phyloP scores from a whole-genome alignment of 2,797 vertebrate genomes.

The Varecia variegata region DNA sequence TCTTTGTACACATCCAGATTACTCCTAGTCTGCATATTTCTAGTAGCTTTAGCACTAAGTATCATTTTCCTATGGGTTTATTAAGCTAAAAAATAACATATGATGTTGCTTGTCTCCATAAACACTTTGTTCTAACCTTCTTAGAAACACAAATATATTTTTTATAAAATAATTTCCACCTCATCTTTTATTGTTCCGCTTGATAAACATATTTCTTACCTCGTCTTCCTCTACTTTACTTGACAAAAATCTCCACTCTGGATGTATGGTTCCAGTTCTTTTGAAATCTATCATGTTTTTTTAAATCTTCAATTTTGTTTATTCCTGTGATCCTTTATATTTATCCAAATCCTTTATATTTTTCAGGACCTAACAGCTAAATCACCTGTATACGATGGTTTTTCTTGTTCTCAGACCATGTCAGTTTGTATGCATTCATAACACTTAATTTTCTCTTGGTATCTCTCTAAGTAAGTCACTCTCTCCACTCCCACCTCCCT shows the following conservation, averaged over 20 bases:
- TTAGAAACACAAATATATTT: neutral
- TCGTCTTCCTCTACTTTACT: neutral
- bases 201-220: neutral
- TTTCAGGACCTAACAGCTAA: neutral
- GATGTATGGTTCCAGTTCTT: neutral
- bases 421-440: neutral
- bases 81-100: neutral
- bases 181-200: neutral
- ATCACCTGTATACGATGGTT: neutral
- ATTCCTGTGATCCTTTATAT: neutral
- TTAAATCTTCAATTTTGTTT: constrained; percentile 13
- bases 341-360: neutral
- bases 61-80: constrained; percentile 34
- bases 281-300: neutral
- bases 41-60: neutral
- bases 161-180: neutral
- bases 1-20: neutral
- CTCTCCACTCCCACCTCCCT: neutral
- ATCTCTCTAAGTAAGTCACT: neutral
- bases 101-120: neutral
- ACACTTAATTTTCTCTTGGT: neutral
- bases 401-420: neutral
- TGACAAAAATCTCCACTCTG: neutral
- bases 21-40: constrained; percentile 4
- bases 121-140: neutral